Conservation (phyloP, 2,113 vertebrate genomes). For the Acanthochromis polyacanthus region DNA sequence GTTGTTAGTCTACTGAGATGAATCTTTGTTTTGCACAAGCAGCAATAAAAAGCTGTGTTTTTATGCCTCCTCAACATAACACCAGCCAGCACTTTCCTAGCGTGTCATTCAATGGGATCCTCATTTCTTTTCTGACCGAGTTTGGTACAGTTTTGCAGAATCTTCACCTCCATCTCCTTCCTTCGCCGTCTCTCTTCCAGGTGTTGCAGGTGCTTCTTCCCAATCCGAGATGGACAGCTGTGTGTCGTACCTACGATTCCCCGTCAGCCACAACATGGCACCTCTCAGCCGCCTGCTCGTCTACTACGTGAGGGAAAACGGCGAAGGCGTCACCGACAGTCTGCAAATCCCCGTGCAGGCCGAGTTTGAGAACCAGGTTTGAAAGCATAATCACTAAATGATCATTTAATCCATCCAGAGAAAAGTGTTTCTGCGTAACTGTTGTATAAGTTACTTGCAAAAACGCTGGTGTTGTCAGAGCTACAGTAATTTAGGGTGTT, state of each 20-base stretch:
- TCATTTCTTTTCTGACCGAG: neutral
- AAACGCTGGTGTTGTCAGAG: constrained; percentile 10
- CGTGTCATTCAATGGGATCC: too few species aligned
- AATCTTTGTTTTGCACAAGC: too few species aligned
- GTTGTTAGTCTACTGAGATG: too few species aligned
- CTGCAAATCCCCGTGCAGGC: constrained; percentile 87
- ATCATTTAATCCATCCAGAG: neutral
- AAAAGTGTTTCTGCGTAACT: neutral
- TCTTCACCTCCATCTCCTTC: neutral
- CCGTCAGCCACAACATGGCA: constrained; percentile 85
- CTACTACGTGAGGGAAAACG: constrained; percentile 91
- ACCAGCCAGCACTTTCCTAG: too few species aligned
- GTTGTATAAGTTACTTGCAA: neutral
- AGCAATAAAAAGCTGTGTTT: too few species aligned
- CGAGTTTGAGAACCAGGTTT: constrained; percentile 91
- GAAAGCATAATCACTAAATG: neutral
- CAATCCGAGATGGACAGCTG: constrained; percentile 87
- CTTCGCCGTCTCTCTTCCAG: constrained; percentile 48
- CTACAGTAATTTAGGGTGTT: rapidly evolving
- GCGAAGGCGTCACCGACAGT: constrained; percentile 93
- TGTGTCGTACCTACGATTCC: constrained; percentile 85
- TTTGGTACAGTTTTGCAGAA: neutral
- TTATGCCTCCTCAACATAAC: too few species aligned
- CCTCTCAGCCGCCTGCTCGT: constrained; percentile 89
- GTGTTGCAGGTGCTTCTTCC: constrained; percentile 69